phyloP scores from a whole-genome alignment of 2,888 invertebrate species.

The Melinaea marsaeus region DNA sequence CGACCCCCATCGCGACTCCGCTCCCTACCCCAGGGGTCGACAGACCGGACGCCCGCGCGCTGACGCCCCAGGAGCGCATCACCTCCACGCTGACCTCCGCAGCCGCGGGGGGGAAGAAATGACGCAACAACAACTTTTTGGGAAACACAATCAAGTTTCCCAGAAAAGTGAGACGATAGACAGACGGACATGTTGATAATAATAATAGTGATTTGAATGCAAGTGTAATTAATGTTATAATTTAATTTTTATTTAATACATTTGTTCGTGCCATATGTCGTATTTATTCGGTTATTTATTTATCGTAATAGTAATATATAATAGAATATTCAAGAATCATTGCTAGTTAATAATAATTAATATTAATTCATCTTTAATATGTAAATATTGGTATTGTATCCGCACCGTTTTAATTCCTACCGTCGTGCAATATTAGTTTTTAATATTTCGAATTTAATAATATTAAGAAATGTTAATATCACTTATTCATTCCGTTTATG shows the following conservation, averaged over 20 bases:
- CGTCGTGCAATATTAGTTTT: slow-evolving; percentile 67
- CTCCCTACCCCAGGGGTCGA: slow-evolving; percentile 39
- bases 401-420: slow-evolving; percentile 20
- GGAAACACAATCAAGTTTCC: slow-evolving; percentile 46
- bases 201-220: too few relatives aligned
- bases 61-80: slow-evolving; percentile 36
- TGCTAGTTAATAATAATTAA: not conserved
- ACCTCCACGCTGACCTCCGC: not conserved
- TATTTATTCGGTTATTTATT: slow-evolving; percentile 21
- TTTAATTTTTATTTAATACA: not conserved
- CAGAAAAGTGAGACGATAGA: slow-evolving; percentile 59
- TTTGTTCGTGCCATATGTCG: slow-evolving; percentile 4
- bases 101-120: slow-evolving; percentile 70
- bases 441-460: slow-evolving; percentile 71
- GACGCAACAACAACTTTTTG: slow-evolving; percentile 59
- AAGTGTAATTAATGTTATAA: not conserved
- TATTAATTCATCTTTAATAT: not conserved
- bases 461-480: slow-evolving; percentile 43
- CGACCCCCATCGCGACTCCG: slow-evolving; percentile 50
- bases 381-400: not conserved
- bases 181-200: not conserved
- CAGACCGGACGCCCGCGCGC: slow-evolving; percentile 44
- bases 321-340: too few relatives aligned
- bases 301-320: too few relatives aligned
- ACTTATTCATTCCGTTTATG: slow-evolving; percentile 37